Evolutionary conservation across 2,888 invertebrate species (phyloP), one percentile per base, ranked within the genome.

Genomic region (Drosophila multiciliata): DNA sequence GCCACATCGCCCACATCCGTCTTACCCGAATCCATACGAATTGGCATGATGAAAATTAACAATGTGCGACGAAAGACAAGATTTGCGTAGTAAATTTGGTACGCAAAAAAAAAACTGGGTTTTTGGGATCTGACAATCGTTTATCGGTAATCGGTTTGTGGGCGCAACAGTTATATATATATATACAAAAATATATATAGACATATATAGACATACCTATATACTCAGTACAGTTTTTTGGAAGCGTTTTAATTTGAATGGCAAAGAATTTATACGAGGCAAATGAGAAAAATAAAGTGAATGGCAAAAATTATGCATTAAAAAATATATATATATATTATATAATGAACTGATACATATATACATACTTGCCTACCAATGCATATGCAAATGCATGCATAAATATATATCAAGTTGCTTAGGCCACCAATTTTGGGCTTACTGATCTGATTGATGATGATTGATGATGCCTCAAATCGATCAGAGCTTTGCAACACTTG

Each of bases 21-120:
- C 20, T 66, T 92, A 74, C 92, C 92, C 66, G 92, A 92, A 69
- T 92, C 91, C 29, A 89, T 92, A 69, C 90, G 90, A 55, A 83
- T 92, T 55, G 92, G 90, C 50, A 91, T 92, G 82, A 89, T 90
- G 40, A 92, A 92, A 82, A 91, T 92, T 55, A 90, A 92, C 74
- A 87, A 90, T 52, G 91, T 91, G 66, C 91, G 87, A 8, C 82
- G 80, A 66, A 49, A 78, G 54, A 74, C 78, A 63, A 79, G 49
- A 38, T 80, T 83, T 57, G 90, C 91, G 91, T 91, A 90, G 89
- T 84, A 71, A 49, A 58, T 38, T 23, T 40, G 23, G 29, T 3
- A 35, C 3, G 42, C 17, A n/a, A 32, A 7, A 1, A 4, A 17
- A 12, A 23, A 35, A 6, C 53, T 17, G 8, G 8, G 29, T 67